phyloP scores from a whole-genome alignment of 2,113 vertebrate genomes.

The Calidris pugnax region DNA sequence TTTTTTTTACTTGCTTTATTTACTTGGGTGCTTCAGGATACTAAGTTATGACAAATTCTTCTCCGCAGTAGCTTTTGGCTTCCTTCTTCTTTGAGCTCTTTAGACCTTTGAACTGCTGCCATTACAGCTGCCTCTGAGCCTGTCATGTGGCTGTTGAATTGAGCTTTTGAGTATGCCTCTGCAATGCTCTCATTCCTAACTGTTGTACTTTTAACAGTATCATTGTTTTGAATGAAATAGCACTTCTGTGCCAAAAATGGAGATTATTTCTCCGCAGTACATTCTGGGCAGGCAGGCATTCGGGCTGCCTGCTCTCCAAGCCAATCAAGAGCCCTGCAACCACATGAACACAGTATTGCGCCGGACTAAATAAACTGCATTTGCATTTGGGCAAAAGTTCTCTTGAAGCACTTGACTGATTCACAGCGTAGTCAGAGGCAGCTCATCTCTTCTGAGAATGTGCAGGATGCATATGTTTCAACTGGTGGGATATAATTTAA shows the following conservation, averaged over 20 bases:
- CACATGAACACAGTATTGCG: background rate
- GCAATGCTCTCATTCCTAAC: constrained; percentile 46
- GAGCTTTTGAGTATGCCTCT: constrained; percentile 65
- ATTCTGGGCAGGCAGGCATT: constrained; percentile 35
- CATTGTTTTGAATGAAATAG: constrained; percentile 67
- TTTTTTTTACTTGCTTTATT: constrained; percentile 38
- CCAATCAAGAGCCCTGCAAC: background rate
- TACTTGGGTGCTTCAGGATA: constrained; percentile 32
- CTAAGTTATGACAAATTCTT: constrained; percentile 56
- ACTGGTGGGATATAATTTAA: background rate
- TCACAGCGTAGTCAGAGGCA: background rate
- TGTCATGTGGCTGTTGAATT: constrained; percentile 61
- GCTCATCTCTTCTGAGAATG: background rate
- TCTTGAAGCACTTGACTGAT: constrained; percentile 31
- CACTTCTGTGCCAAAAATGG: constrained; percentile 55
- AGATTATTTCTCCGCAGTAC: constrained; percentile 31
- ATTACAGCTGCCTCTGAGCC: constrained; percentile 63
- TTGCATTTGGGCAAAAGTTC: constrained; percentile 29
- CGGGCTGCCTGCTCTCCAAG: background rate
- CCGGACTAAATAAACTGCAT: constrained; percentile 17
- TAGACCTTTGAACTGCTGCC: constrained; percentile 67
- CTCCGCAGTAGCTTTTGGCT: constrained; percentile 62
- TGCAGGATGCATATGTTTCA: background rate
- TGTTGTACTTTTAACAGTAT: constrained; percentile 50
- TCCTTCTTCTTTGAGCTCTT: constrained; percentile 50